phyloP scores from a whole-genome alignment of 1,140 invertebrate species.

The Spodoptera frugiperda region DNA sequence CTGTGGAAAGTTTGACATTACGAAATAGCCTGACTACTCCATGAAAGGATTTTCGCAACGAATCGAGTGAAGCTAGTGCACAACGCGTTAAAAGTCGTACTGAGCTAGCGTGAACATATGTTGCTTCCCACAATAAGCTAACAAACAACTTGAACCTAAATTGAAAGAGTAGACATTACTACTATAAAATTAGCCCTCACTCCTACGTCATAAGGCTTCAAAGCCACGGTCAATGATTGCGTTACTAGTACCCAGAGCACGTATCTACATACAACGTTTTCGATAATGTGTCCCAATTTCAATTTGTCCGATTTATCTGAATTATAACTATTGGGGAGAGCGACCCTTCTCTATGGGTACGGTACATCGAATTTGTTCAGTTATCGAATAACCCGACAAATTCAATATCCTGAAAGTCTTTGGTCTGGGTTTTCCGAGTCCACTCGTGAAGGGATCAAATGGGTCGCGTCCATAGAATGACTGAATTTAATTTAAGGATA shows the following conservation, averaged over 20 bases:
- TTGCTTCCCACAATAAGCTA: background rate
- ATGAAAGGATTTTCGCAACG: conserved; percentile 13
- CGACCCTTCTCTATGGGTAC: background rate
- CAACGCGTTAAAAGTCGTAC: background rate
- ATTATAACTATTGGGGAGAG: conserved; percentile 25
- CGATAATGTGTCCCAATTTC: conserved; percentile 9
- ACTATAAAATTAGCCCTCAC: background rate
- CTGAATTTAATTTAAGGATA: too few species aligned
- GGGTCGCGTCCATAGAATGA: background rate
- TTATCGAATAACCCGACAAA: conserved; percentile 21
- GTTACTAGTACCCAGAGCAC: background rate
- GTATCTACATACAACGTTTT: background rate
- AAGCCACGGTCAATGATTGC: too few species aligned
- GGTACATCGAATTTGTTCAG: conserved; percentile 13
- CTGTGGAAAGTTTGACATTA: conserved; percentile 15
- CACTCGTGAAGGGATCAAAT: conserved; percentile 9
- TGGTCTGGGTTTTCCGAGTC: conserved; percentile 1
- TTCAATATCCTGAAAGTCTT: conserved; percentile 21
- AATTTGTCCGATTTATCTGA: conserved; percentile 22
- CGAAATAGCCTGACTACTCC: conserved; percentile 2
- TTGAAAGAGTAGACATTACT: background rate
- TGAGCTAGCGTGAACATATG: background rate
- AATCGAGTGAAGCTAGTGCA: background rate
- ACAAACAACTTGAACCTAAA: background rate
- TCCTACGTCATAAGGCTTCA: background rate